Conservation (phyloP, 2,888 invertebrate genomes). For the Ceratothoa steindachneri region DNA sequence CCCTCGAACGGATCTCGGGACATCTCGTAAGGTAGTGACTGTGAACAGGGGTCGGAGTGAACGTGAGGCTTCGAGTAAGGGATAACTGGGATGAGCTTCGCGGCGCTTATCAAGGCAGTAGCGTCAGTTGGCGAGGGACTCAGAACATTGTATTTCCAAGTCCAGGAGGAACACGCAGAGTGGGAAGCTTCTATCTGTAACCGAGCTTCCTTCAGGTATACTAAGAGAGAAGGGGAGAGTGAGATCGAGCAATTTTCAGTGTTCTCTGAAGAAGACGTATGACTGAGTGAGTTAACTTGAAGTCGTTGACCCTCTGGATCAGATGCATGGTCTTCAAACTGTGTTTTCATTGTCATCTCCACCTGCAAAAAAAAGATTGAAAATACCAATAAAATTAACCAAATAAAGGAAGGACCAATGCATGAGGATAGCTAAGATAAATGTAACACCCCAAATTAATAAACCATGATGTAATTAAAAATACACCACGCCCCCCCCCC, state of each 20-base stretch:
- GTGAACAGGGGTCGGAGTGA: slow-evolving; percentile 26
- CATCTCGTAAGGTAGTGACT: slow-evolving; percentile 6
- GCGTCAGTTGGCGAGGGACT: slow-evolving; percentile 52
- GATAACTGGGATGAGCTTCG: slow-evolving; percentile 20
- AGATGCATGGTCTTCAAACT: too few relatives aligned
- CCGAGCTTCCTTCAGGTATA: slow-evolving; percentile 77
- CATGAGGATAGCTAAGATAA: too few relatives aligned
- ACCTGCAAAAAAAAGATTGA: not conserved
- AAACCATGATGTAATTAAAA: too few relatives aligned
- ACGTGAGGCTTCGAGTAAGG: slow-evolving; percentile 35
- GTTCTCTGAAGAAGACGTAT: not conserved
- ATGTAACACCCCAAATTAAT: too few relatives aligned
- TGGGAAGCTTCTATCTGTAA: slow-evolving; percentile 70
- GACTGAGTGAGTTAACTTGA: not conserved
- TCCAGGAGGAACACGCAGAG: slow-evolving; percentile 73
- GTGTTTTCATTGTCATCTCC: not conserved
- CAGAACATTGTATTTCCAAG: slow-evolving; percentile 69
- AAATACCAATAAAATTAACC: too few relatives aligned
- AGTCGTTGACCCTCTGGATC: not conserved
- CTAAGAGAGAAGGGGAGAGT: slow-evolving; percentile 17
- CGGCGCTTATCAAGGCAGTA: slow-evolving; percentile 31
- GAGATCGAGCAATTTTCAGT: slow-evolving; percentile 3
- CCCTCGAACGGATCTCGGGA: not conserved
- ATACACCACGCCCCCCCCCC: too few relatives aligned
- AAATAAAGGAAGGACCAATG: too few relatives aligned